Base-by-base conservation (phyloP, 2,888 invertebrate species). In the Linnaemya tessellans region DNA sequence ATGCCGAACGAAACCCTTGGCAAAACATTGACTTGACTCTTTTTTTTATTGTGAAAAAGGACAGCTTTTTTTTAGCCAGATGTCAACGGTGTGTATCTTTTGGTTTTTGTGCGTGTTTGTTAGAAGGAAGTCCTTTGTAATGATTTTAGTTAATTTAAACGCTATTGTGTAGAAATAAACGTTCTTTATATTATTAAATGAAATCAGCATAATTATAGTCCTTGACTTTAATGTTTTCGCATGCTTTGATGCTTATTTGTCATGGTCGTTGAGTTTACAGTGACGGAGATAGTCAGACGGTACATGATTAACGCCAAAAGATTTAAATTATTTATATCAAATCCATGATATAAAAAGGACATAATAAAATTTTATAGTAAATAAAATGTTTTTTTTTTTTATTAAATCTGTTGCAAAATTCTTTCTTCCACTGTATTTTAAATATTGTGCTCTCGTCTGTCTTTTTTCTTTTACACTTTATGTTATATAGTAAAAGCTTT, bases 141-240 rank as follows among this genome's bases (percentile, higher is more conserved):
- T 75, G 79, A 70, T 74, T 80, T 65, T 70, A 75, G 84, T 80
- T 80, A 84, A 79, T 84, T 84, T 79, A 79, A 84, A 25, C 62
- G 75, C 79, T 75, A 80, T 80, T 80, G 84, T 84, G 62, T 60
- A 58, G 51, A 38, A n/a, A 70, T 64, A 56, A 79, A 64, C 64
- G 25, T 30, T 25, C 35, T 58, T 65, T 75, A 46, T 58, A 38
- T 73, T 46, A 64, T 43, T 46, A 74, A 71, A 67, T 65, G 73
- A 75, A 84, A 80, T 75, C 75, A 75, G 41, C 65, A 75, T 71
- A 75, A 75, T 80, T 70, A 49, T 70, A 58, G 75, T 58, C 70
- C 78, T 80, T 74, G 75, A 84, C 75, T 84, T 75, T 77, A 64
- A 82, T 82, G 75, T 70, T 70, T 54, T 75, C n/a, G 51, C 60